phyloP scores from a whole-genome alignment of 2,113 vertebrate genomes.

The Cephalopterus ornatus region DNA sequence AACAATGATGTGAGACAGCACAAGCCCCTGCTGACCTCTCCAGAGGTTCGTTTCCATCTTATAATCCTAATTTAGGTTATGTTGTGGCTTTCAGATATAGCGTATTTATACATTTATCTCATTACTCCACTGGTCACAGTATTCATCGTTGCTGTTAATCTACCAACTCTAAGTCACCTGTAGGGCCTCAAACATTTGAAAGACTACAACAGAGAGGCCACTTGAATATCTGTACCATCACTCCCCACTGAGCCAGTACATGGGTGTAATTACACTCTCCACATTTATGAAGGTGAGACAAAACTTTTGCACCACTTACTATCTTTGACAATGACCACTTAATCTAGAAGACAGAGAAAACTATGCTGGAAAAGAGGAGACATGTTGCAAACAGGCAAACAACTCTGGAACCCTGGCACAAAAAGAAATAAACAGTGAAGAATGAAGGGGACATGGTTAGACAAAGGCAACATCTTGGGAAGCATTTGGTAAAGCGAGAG shows the following conservation, averaged over 20 bases:
- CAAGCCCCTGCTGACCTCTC: neutral
- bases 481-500: slow-evolving; percentile 55
- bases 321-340: neutral
- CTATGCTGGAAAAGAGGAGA: neutral
- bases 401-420: neutral
- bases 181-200: neutral
- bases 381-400: slow-evolving; percentile 1
- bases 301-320: neutral
- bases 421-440: slow-evolving; percentile 11
- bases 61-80: neutral
- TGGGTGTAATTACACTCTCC: neutral
- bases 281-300: neutral
- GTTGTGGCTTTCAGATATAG: neutral
- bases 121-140: neutral
- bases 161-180: neutral
- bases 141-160: neutral
- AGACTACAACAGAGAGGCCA: neutral
- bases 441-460: slow-evolving; percentile 11
- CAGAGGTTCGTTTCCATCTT: neutral
- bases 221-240: neutral
- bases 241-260: neutral
- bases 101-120: neutral
- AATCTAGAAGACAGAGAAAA: neutral
- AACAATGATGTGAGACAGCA: neutral
- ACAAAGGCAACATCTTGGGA: slow-evolving; percentile 59